Percentiles rank a stretch among this genome's conserved stretches.
phyloP scores from a whole-genome alignment of 2,113 vertebrate genomes.

The Oryzias curvinotus region DNA sequence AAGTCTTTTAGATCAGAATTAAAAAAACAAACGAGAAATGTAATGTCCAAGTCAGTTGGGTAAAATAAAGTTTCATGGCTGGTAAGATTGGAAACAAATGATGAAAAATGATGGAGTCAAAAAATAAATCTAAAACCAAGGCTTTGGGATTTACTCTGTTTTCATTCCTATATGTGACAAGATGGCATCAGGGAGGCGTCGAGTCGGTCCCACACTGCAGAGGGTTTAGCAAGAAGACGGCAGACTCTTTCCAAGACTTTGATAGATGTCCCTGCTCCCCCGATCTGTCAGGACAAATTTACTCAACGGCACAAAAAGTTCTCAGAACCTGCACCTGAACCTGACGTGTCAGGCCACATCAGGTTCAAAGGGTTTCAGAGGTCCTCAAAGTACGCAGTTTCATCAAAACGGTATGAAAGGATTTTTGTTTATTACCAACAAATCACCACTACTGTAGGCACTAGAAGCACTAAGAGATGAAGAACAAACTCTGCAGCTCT shows the following conservation, averaged over 20 bases:
- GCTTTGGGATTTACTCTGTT: too few relatives aligned
- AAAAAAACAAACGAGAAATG: not conserved
- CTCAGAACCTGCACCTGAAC: not conserved
- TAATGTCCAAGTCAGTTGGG: not conserved
- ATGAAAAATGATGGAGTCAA: too few relatives aligned
- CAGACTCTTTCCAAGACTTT: too few relatives aligned
- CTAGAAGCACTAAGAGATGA: too few relatives aligned
- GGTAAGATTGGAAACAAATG: too few relatives aligned
- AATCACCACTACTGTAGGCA: not conserved
- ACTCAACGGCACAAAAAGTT: not conserved
- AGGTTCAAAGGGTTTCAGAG: not conserved
- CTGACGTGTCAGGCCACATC: not conserved
- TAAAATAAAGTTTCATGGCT: too few relatives aligned
- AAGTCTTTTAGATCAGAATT: slow-evolving; percentile 21
- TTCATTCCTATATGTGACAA: too few relatives aligned
- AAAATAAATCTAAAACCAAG: too few relatives aligned
- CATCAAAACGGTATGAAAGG: too few relatives aligned
- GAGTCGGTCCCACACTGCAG: not conserved
- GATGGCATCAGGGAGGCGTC: not conserved
- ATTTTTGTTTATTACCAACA: not conserved
- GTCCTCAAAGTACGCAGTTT: not conserved
- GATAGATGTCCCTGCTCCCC: not conserved
- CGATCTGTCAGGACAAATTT: not conserved
- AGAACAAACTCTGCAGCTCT: too few relatives aligned
- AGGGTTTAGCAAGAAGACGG: too few relatives aligned